Evolutionary conservation across 2,888 invertebrate genomes (phyloP), one percentile per base, ranked within the genome.

Genomic region (Gandaritis pyraliata): DNA sequence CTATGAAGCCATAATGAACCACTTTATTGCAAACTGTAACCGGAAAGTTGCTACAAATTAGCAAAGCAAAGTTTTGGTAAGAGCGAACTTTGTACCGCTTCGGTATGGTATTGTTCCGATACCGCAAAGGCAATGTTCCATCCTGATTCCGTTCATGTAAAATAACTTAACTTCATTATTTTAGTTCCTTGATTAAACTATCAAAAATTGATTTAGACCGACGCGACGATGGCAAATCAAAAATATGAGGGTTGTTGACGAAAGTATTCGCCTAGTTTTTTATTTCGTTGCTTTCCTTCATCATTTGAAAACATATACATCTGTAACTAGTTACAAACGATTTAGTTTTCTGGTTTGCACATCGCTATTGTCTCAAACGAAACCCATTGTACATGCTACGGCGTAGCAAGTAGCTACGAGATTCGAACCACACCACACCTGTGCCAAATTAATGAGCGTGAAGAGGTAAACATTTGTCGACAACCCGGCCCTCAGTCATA

Each of bases 341-440:
- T 23, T 23, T 5, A 23, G 6, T 23, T 23, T 23, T 23, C 5
- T 23, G 23, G 33, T 33, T 33, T 33, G 33, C 33, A 33, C 33
- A 33, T 33, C 33, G 33, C 10, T 33, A 6, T 23, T 23, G 33
- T 88, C 79, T 69, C 69, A 75, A 77, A 77, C 72, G 73, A 58
- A 72, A 67, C 73, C 72, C 69, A 39, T 43, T 23, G 23, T 23
- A 58, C 47, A 51, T 52, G 69, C 43, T 55, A 48, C 36, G 53
- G 43, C 45, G 48, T 47, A 49, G 38, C 39, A 41, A 39, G 47
- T 33, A 43, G 48, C 45, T 52, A 60, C 63, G 64, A 64, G 65
- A 41, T 58, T 53, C 41, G 48, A 67, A 67, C 67, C 59, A 79
- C 86, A 67, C 67, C 59, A 79, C 86, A 86, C 85, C 85, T 86